A percentile compares a stretch with the other conserved stretches of the same genome.
Evolutionary conservation across 2,113 vertebrate species (phyloP).

Genomic region (Nothocercus nigrocapillus): DNA sequence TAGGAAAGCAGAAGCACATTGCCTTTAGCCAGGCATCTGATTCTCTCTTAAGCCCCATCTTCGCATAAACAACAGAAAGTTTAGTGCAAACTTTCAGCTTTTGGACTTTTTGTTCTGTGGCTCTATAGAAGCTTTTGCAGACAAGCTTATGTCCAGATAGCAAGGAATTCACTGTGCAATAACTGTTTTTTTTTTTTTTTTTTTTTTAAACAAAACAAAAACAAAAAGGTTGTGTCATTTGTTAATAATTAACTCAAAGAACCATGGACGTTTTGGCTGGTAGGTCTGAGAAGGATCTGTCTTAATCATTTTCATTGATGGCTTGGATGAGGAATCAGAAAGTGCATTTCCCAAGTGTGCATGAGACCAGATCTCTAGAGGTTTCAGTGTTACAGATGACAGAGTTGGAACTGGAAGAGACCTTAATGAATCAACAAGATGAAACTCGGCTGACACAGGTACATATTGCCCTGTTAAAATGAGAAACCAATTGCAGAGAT

Average conservation of each 20-base stretch:
- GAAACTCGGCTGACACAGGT: not conserved
- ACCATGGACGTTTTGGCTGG: not conserved
- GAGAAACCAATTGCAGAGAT: not conserved
- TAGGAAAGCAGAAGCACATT: not conserved
- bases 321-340: not conserved
- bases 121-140: not conserved
- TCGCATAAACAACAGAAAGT: not conserved
- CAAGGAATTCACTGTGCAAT: not conserved
- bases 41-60: rapidly evolving
- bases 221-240: too few relatives aligned
- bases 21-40: not conserved
- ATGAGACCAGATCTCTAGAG: not conserved
- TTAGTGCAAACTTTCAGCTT: not conserved
- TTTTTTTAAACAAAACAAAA: too few relatives aligned
- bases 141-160: not conserved
- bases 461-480: not conserved
- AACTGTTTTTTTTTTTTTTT: too few relatives aligned
- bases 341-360: not conserved
- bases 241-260: not conserved
- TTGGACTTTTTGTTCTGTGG: not conserved
- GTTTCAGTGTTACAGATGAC: not conserved
- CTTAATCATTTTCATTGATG: not conserved
- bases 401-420: not conserved
- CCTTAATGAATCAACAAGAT: not conserved
- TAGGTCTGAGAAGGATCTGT: not conserved